Base-by-base conservation (phyloP, 2,888 invertebrate genomes). In the Stenodera caucasica region DNA sequence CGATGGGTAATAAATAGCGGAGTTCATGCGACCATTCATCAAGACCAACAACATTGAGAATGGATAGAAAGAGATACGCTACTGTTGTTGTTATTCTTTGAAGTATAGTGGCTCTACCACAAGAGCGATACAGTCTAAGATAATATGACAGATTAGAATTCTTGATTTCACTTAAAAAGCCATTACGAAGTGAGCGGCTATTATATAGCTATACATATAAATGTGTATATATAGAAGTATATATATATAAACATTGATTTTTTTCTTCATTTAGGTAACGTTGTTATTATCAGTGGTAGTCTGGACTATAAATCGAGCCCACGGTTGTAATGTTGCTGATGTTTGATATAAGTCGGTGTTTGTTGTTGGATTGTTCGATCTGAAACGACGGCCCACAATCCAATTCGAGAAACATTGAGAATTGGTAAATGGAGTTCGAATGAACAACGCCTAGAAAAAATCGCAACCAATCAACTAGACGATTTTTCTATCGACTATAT, bases 81-180 rank as follows among this genome's bases (percentile, higher is more conserved):
- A 73, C 73, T 66, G 71, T 67, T 49, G 67, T 15, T 37, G 37
- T 37, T 35, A 14, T 33, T 15, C 35, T 15, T 45, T 45, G 21
- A 21, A 45, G 45, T 21, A 45, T 45, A 45, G 45, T 45, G 18
- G 45, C 45, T 45, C 18, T 45, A 45, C 45, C 45, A 45, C 45
- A 21, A 45, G 15, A 12, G 51, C 50, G 65, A 64, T 66, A 64
- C 64, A 61, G 57, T 61, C 62, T 30, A 55, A 65, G 70, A 70
- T 70, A 70, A 68, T 68, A 67, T 72, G 74, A 75, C 70, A 74
- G 73, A 75, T 75, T 74, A 72, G 67, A 76, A 75, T 74, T 75
- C 72, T 69, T 65, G 71, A 74, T 73, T 74, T 76, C 76, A 75
- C 76, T 76, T 76, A 75, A 76, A 75, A 75, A 73, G 72, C 74